These are phyloP conservation scores for Enteromius afrohamiltoni DNA, from an alignment of 2,797 vertebrate species.

Conservation along the genomic window DNA sequence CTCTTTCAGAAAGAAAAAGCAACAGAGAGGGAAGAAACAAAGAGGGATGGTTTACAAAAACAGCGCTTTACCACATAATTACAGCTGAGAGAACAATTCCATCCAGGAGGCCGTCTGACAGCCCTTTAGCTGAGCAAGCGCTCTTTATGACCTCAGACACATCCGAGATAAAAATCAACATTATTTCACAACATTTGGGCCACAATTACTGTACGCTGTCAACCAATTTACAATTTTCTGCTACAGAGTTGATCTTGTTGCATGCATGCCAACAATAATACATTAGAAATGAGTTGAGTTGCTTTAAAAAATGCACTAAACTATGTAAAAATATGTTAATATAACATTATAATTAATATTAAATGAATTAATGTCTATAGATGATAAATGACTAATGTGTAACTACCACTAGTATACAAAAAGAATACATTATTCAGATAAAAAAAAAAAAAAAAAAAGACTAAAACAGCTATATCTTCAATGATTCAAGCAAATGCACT, in stretches of 20 bases:
- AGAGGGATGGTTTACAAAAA: constrained; percentile 29
- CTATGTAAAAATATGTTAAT: not conserved
- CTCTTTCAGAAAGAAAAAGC: constrained; percentile 44
- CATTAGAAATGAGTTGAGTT: not conserved
- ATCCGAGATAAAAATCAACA: not conserved
- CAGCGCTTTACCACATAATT: constrained; percentile 37
- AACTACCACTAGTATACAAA: not conserved
- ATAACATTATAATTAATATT: not conserved
- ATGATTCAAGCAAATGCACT: not conserved
- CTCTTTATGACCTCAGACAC: constrained; percentile 21
- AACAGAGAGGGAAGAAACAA: constrained; percentile 22
- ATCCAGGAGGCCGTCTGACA: constrained; percentile 26
- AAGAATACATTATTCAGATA: not conserved
- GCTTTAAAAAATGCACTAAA: not conserved
- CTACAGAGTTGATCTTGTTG: not conserved
- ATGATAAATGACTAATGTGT: not conserved
- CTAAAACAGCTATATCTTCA: not conserved
- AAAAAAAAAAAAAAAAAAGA: not conserved
- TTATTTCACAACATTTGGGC: not conserved
- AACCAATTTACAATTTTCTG: not conserved
- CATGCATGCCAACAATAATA: not conserved
- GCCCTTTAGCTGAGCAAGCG: constrained; percentile 33
- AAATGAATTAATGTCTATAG: not conserved
- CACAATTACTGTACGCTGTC: not conserved
- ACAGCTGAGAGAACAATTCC: constrained; percentile 28